phyloP scores from a whole-genome alignment of 2,113 vertebrate genomes.

The Epinephelus lanceolatus region DNA sequence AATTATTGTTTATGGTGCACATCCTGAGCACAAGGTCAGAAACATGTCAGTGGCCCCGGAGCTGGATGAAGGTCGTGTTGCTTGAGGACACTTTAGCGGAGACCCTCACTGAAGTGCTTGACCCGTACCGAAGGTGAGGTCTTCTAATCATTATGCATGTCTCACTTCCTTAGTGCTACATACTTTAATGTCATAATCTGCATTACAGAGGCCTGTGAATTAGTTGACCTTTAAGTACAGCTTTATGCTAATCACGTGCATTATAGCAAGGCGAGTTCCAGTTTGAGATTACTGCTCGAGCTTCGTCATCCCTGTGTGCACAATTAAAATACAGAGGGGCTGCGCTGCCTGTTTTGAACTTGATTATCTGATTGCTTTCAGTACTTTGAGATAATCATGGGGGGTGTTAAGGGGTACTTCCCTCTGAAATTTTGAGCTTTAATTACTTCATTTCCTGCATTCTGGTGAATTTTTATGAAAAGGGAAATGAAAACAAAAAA shows the following conservation, averaged over 20 bases:
- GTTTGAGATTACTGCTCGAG: neutral
- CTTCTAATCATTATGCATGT: neutral
- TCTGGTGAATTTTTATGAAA: too few species aligned
- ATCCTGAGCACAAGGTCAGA: slow-evolving; percentile 2
- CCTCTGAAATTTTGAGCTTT: too few species aligned
- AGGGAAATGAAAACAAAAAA: too few species aligned
- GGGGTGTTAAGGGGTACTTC: too few species aligned
- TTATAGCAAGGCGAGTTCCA: slow-evolving; percentile 6
- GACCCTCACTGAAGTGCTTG: neutral
- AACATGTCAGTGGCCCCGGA: neutral
- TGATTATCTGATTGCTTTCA: neutral
- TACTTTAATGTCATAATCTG: slow-evolving; percentile 17
- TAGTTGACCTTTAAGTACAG: slow-evolving; percentile 19
- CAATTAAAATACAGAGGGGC: neutral
- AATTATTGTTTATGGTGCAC: accelerated
- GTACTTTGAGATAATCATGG: neutral
- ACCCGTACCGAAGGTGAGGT: neutral
- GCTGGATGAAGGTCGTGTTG: neutral
- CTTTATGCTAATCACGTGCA: neutral
- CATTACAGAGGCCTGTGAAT: neutral
- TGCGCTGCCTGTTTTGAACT: neutral
- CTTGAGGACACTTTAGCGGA: neutral
- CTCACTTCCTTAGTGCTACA: accelerated
- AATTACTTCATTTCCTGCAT: too few species aligned
- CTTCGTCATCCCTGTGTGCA: neutral